Evolutionary conservation across 2,888 invertebrate species (phyloP).

Genomic region (Myopa tessellatipennis): DNA sequence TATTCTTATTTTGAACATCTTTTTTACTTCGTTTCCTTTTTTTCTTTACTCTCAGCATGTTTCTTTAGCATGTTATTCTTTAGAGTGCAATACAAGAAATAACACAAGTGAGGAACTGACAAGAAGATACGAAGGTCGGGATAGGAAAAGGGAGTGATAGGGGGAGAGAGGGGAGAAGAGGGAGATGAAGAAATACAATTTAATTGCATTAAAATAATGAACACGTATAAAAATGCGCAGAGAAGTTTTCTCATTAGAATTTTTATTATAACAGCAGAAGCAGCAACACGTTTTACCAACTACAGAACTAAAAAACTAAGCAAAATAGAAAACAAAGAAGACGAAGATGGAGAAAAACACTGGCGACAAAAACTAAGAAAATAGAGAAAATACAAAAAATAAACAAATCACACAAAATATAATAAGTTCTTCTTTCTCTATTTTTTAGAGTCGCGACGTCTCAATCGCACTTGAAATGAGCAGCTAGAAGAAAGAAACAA

Average conservation of each 20-base stretch:
- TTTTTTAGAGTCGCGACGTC: not conserved
- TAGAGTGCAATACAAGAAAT: not conserved
- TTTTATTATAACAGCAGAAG: constrained; percentile 24
- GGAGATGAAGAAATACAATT: not conserved
- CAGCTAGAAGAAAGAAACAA: not conserved
- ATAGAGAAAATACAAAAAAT: not conserved
- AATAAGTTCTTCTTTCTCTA: not conserved
- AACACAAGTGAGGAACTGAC: not conserved
- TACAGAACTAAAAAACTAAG: not conserved
- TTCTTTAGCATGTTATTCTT: not conserved
- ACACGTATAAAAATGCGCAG: constrained; percentile 17
- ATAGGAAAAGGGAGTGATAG: not conserved
- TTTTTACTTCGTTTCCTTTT: too few species aligned
- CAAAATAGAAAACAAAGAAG: not conserved
- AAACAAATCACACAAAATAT: not conserved
- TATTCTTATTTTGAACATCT: too few species aligned
- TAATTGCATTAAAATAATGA: constrained; percentile 16
- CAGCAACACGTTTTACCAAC: not conserved
- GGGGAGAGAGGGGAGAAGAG: not conserved
- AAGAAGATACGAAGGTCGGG: not conserved
- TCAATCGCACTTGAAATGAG: constrained; percentile 6
- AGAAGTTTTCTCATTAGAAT: constrained; percentile 39
- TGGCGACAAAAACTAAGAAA: not conserved
- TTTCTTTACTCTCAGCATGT: not conserved
- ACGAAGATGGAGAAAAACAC: not conserved